Conservation (phyloP, 2,797 vertebrate genomes). For the Aplochiton taeniatus region DNA sequence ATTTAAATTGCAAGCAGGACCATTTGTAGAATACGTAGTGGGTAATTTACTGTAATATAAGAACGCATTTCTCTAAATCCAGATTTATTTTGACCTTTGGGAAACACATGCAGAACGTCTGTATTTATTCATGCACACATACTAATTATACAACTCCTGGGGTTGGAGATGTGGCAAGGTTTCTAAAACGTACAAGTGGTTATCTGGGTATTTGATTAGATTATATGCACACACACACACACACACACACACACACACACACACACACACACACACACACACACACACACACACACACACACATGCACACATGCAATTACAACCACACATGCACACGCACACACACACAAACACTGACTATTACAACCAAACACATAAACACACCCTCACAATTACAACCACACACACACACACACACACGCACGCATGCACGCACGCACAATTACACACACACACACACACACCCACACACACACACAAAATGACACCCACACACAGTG, state of each 20-base stretch:
- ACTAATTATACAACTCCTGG: slow-evolving; percentile 50
- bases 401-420: slow-evolving; percentile 19
- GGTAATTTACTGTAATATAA: no score
- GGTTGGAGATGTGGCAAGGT: slow-evolving; percentile 62
- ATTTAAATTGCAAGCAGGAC: no score
- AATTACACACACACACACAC: slow-evolving; percentile 20
- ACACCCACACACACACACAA: slow-evolving; percentile 13
- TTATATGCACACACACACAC: slow-evolving; percentile 20
- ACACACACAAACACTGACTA: no score
- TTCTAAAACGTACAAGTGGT: slow-evolving; percentile 57
- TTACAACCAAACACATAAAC: slow-evolving; percentile 7
- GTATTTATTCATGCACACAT: not conserved
- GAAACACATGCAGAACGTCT: not conserved
- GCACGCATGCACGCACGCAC: not conserved
- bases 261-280: slow-evolving; percentile 5
- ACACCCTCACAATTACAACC: slow-evolving; percentile 34
- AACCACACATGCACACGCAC: no score
- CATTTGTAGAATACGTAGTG: no score
- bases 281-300: slow-evolving; percentile 26
- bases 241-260: slow-evolving; percentile 17
- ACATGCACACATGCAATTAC: not conserved
- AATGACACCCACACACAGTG: slow-evolving; percentile 12
- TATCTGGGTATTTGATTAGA: slow-evolving; percentile 54
- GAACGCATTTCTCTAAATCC: no score
- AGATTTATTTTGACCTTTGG: no score